Base-by-base conservation (phyloP, 2,797 vertebrate species). In the Peromyscus nudipes region DNA sequence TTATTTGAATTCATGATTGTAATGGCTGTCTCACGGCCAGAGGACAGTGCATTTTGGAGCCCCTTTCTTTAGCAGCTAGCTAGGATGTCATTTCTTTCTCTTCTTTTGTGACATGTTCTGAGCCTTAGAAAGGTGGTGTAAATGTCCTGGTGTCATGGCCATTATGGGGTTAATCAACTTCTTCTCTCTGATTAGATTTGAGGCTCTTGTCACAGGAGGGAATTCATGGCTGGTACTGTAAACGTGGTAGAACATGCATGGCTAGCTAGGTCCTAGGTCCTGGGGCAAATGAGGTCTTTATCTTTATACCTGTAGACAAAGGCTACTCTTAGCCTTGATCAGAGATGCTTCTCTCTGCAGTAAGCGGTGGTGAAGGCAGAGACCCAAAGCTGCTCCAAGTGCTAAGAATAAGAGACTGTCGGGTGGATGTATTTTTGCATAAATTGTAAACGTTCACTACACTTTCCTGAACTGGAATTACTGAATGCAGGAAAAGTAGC, bases 381-480 rank as follows among this genome's bases (percentile, higher is more conserved):
- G 25, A 71, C 49, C 40, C 85, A 40, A 55, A 14, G 16, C n/a
- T 73, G 4, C 37, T 73, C 27, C 8, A 29, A 6, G n/a, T 4
- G 23, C 67, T 37, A 73, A 87, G 83, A 73, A 29, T 12, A 29
- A 29, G 25, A 71, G 85, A 3, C 34, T 19, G 34, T 55, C n/a
- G 2, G 43, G 71, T 49, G 0, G 76, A 94, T 82, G 21, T 71
- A 57, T 40, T 34, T 65, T 90, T 27, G 31, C 17, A 21, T 62
- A 71, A 73, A 82, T 95, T 81, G 55, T 6, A 13, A 88, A 91
- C 83, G 67, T 23, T 96, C 57, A 84, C 37, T 27, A 31, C 0
- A 21, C 34, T 95, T 93, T 91, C 80, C 25, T 88, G 77, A 97
- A 73, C 9, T 87, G 43, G 69, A 89, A 88, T 91, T 85, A 91